Percentiles rank a stretch among this genome's conserved stretches.
Evolutionary conservation across 2,888 invertebrate species (phyloP).

Genomic region (Caenorhabditis sulstoni): DNA sequence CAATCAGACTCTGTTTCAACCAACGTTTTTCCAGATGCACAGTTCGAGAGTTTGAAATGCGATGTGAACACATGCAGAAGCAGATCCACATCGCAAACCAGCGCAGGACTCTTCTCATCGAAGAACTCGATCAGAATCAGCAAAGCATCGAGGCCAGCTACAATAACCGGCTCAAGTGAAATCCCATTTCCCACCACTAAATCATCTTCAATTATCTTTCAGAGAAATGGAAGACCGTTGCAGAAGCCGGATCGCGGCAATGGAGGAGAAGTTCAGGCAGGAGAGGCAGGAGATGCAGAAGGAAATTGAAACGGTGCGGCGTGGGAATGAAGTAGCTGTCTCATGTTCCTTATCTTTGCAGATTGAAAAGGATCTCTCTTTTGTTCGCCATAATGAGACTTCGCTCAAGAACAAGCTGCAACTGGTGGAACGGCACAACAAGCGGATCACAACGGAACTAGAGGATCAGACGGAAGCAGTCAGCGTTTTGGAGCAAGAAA

Average conservation of each 20-base stretch:
- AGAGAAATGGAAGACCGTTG: slow-evolving; percentile 72
- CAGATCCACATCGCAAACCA: slow-evolving; percentile 72
- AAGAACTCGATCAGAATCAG: slow-evolving; percentile 73
- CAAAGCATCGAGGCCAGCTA: slow-evolving; percentile 71
- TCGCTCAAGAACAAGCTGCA: slow-evolving; percentile 66
- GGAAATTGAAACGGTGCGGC: slow-evolving; percentile 68
- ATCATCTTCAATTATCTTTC: slow-evolving; percentile 24
- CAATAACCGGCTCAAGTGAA: slow-evolving; percentile 65
- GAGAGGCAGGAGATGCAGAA: slow-evolving; percentile 69
- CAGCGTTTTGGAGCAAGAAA: slow-evolving; percentile 66
- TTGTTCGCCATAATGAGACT: slow-evolving; percentile 67
- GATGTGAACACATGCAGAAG: slow-evolving; percentile 69
- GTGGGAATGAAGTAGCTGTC: background rate
- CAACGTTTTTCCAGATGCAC: slow-evolving; percentile 63
- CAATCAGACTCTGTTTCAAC: background rate
- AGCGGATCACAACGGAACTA: slow-evolving; percentile 66
- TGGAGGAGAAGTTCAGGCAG: slow-evolving; percentile 69
- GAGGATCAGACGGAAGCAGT: slow-evolving; percentile 66
- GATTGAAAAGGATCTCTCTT: slow-evolving; percentile 69
- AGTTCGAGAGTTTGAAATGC: slow-evolving; percentile 62
- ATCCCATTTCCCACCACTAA: slow-evolving; percentile 8
- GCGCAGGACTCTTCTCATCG: slow-evolving; percentile 69
- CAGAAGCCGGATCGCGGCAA: slow-evolving; percentile 61
- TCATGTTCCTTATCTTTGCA: slow-evolving; percentile 5
- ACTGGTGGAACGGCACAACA: slow-evolving; percentile 69